Evolutionary conservation across 2,888 invertebrate species (phyloP), one percentile per base, ranked within the genome.

Genomic region (Pseudococcus longispinus): DNA sequence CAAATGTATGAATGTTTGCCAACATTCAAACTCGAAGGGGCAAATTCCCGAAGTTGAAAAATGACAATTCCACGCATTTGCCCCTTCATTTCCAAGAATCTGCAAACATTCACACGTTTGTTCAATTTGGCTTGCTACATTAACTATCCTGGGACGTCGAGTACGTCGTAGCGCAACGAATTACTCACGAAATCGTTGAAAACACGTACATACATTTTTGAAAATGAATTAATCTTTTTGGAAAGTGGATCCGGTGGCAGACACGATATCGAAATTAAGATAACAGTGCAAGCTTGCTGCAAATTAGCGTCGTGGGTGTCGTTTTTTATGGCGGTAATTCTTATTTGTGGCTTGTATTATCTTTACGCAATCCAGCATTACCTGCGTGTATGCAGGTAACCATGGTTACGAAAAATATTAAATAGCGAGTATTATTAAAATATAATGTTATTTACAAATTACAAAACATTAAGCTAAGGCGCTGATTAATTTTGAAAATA

Each of bases 251-350:
- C 23, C 9, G 60, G 23, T 55, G 29, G 29, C 29, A 70, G 29
- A 70, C 29, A 70, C 70, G 32, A 70, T 70, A 70, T 32, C 70
- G 32, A 70, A 70, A 70, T 70, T 29, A 70, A 70, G 29, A 70
- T 70, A 70, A 70, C 70, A 70, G 13, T 60, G 18, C 70, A 29
- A 29, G 70, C 70, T 70, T 15, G 29, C 15, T 42, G 77, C 77
- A 80, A 80, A 80, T 80, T 80, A 80, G 77, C 77, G 77, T 20
- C 77, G 77, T 42, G 77, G 77, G 77, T 80, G 77, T 80, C 77
- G 77, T 80, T 80, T 80, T 80, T 80, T 80, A 42, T 11, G 77
- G 9, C 37, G 20, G 37, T 80, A 42, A 80, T 80, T 80, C 77
- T 80, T 80, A 80, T 80, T 80, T 80, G 42, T 13, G 42, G 77